phyloP scores from a whole-genome alignment of 2,888 invertebrate species.

The Hydriomena furcata region DNA sequence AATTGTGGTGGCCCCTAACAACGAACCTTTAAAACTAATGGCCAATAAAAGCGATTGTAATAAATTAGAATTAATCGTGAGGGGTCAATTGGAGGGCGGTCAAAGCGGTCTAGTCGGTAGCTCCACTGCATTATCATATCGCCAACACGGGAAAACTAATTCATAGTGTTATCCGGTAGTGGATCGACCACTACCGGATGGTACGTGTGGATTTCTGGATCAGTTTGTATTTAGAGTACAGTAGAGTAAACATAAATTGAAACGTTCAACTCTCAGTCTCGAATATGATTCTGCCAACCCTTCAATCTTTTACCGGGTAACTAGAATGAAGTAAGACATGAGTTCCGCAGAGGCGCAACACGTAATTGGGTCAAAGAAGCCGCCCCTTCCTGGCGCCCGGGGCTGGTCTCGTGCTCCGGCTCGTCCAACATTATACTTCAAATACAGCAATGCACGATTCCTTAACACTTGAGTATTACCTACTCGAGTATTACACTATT shows the following conservation, averaged over 20 bases:
- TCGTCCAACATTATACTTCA: too few relatives aligned
- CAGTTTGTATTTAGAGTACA: too few relatives aligned
- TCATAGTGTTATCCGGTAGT: too few relatives aligned
- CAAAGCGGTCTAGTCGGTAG: constrained; percentile 1
- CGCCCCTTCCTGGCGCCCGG: not conserved
- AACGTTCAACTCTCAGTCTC: too few relatives aligned
- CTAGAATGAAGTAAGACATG: not conserved
- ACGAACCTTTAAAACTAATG: constrained; percentile 22
- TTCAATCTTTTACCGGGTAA: not conserved
- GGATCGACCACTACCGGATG: too few relatives aligned
- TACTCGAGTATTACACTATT: too few relatives aligned
- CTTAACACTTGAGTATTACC: too few relatives aligned
- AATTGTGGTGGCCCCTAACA: constrained; percentile 2
- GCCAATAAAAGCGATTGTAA: constrained; percentile 43
- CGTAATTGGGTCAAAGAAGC: constrained; percentile 11
- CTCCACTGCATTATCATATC: not conserved
- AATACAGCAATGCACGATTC: not conserved
- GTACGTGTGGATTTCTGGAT: too few relatives aligned
- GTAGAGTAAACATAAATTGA: too few relatives aligned
- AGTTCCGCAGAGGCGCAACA: constrained; percentile 8
- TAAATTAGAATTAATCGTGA: constrained; percentile 43
- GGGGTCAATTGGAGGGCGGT: constrained; percentile 43
- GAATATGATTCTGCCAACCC: too few relatives aligned
- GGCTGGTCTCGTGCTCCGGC: not conserved
- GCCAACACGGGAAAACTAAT: not conserved